Conservation (phyloP, 2,888 invertebrate genomes). For the Griposia aprilina region DNA sequence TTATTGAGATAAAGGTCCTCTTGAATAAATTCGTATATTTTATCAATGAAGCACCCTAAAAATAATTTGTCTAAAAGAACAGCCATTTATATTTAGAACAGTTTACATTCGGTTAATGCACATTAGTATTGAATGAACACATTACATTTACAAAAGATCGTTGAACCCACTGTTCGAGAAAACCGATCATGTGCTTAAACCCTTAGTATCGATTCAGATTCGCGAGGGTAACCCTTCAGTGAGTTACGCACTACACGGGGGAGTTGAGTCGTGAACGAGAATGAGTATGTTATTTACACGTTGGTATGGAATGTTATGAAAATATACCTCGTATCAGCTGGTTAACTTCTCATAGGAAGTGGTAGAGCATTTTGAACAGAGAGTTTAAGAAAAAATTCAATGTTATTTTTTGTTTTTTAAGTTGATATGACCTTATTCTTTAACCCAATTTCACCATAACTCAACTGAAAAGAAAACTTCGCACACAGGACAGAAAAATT, state of each 20-base stretch:
- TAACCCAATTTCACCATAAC: not conserved
- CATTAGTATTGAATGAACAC: conserved; percentile 46
- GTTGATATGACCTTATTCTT: not conserved
- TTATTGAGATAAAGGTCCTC: not conserved
- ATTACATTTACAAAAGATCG: conserved; percentile 50
- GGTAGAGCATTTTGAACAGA: not conserved
- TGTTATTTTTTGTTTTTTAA: not conserved
- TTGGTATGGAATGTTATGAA: conserved; percentile 39
- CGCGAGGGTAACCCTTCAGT: conserved; percentile 56
- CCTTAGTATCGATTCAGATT: conserved; percentile 60
- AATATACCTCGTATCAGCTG: conserved; percentile 23
- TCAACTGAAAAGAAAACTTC: not conserved
- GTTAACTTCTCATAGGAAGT: not conserved
- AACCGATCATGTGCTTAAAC: conserved; percentile 62
- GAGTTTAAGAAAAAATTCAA: not conserved
- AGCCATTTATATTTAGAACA: conserved; percentile 14
- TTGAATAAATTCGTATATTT: not conserved
- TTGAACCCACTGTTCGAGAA: conserved; percentile 48
- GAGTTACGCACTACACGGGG: conserved; percentile 60
- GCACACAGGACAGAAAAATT: too few species aligned
- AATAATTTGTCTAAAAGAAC: not conserved
- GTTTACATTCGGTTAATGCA: conserved; percentile 27
- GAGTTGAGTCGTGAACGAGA: conserved; percentile 58
- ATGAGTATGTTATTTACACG: conserved; percentile 52
- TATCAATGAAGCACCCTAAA: not conserved